Evolutionary conservation across 2,113 vertebrate species (phyloP).

Genomic region (Chascanopsetta lugubris): DNA sequence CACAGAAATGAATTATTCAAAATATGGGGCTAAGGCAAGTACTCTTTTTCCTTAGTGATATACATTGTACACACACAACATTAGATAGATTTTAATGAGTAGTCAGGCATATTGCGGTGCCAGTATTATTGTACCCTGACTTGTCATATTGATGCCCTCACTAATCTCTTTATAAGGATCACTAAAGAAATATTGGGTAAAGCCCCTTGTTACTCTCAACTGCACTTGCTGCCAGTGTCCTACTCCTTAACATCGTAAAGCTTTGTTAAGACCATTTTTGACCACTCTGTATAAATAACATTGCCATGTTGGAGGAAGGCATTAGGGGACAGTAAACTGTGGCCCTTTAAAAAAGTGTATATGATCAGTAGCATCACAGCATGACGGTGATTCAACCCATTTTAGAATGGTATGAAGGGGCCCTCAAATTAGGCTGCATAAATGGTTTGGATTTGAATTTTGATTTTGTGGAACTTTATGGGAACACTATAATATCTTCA

Average conservation of each 20-base stretch:
- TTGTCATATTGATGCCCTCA: neutral
- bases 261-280: neutral
- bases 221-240: neutral
- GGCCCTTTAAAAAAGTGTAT: neutral
- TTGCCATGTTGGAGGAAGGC: neutral
- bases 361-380: neutral
- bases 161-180: neutral
- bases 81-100: neutral
- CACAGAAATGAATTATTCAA: slow-evolving; percentile 99
- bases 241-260: neutral
- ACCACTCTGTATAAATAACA: neutral
- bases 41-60: slow-evolving; percentile 7
- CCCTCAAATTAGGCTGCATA: neutral
- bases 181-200: neutral
- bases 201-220: neutral
- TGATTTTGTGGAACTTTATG: too few species aligned
- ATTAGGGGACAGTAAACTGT: neutral
- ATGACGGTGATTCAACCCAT: neutral
- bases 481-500: neutral
- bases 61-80: neutral
- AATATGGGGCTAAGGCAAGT: slow-evolving; percentile 97
- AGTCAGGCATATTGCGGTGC: neutral
- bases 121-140: neutral
- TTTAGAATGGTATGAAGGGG: neutral
- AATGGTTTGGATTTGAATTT: neutral